Evolutionary conservation across 2,113 vertebrate species (phyloP), one percentile per base, ranked within the genome.

Genomic region (Seriola aureovittata): DNA sequence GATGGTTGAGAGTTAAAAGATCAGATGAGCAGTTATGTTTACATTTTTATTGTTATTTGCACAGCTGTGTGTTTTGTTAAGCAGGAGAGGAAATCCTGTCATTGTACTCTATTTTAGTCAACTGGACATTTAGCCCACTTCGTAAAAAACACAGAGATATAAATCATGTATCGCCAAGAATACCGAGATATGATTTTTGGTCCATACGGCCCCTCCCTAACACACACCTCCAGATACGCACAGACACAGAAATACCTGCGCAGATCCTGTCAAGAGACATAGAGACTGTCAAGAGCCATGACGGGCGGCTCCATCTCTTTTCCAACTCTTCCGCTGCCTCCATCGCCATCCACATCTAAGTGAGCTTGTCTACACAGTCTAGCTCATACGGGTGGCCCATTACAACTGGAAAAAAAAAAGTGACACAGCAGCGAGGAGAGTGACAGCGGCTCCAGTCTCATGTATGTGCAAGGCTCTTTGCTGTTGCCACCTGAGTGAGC

Each of bases 311-410:
- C 21, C 8, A 58, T 59, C 50, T 72, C 38, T 82, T 25, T 72
- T 72, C 59, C 44, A 70, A 52, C 82, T 74, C 34, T 85, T 79
- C 73, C 65, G 48, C 69, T 32, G 32, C 71, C 68, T 73, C 83
- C 32, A 71, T 79, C 67, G 69, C n/a, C 68, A 57, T 65, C 66
- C 34, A 67, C 36, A 75, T 84, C 40, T 55, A 74, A 80, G 70
- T 78, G 57, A 74, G 75, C 73, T 34, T 59, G 38, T 75, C 68
- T 78, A 29, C n/a, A 76, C 29, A 54, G 25, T 69, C 42, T 11
- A 32, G 36, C 59, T 85, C 44, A 25, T 65, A 71, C 50, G 13
- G 46, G 23, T 42, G n/a, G 73, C 42, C 71, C 25, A 25, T 25
- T 76, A 76, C 54, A 71, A 88, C 2, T 62, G 21, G 71, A 10